Evolutionary conservation across 2,113 vertebrate species (phyloP).

Genomic region (Lepisosteus oculatus): DNA sequence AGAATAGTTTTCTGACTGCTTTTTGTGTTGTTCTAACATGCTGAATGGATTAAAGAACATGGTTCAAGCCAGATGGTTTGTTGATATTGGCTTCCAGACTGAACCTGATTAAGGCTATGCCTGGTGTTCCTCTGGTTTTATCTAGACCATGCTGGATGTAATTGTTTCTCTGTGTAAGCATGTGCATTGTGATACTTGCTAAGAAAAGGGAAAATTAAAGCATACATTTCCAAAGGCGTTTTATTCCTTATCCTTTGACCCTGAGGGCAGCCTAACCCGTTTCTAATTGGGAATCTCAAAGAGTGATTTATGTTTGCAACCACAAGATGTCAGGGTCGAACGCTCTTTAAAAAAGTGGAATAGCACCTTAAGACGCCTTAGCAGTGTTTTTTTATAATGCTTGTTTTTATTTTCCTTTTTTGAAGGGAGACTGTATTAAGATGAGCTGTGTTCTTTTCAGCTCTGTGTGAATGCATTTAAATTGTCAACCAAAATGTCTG

Average conservation of each 20-base stretch:
- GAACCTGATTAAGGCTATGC: constrained; percentile 31
- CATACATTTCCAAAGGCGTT: background rate
- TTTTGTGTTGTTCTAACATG: constrained; percentile 21
- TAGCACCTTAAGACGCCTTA: background rate
- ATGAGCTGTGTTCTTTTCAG: no score
- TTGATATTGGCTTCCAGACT: constrained; percentile 44
- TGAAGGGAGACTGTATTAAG: no score
- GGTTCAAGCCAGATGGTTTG: constrained; percentile 27
- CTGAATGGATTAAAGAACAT: constrained; percentile 9
- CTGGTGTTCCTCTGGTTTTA: constrained; percentile 31
- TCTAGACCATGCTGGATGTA: constrained; percentile 31
- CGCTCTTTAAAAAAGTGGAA: background rate
- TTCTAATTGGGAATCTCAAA: no score
- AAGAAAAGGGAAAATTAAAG: background rate
- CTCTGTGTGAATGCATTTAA: no score
- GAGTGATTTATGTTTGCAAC: background rate
- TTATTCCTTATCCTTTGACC: background rate
- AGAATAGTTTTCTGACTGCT: background rate
- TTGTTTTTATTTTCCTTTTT: no score
- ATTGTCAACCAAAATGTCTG: no score
- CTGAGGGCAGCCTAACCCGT: no score
- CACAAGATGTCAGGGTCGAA: constrained; percentile 1
- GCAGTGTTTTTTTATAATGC: no score
- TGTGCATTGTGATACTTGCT: background rate
- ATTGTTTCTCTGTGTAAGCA: constrained; percentile 42